A percentile compares a stretch with the other conserved stretches of the same genome.
Evolutionary conservation across 2,888 invertebrate species (phyloP).

Genomic region (Patella caerulea): DNA sequence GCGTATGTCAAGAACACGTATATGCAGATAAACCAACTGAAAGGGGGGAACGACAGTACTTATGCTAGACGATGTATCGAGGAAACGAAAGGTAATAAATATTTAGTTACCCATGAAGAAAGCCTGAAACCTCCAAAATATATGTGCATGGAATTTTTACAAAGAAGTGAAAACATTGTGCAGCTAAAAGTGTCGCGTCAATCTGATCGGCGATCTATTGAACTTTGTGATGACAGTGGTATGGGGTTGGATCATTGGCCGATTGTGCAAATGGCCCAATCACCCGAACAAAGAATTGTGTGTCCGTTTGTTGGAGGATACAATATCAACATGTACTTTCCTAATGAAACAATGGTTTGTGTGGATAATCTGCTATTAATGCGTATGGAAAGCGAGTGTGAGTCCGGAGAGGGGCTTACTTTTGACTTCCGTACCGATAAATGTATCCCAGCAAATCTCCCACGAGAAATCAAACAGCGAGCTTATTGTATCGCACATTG

Average conservation of each 20-base stretch:
- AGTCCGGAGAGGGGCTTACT: slow-evolving; percentile 55
- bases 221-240: slow-evolving; percentile 48
- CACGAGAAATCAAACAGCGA: slow-evolving; percentile 40
- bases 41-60: slow-evolving; percentile 25
- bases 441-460: slow-evolving; percentile 45
- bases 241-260: slow-evolving; percentile 61
- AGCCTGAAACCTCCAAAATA: slow-evolving; percentile 34
- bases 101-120: slow-evolving; percentile 43
- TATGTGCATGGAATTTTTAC: slow-evolving; percentile 60
- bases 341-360: slow-evolving; percentile 38
- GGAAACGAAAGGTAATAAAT: slow-evolving; percentile 47
- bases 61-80: slow-evolving; percentile 41
- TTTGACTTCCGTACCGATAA: slow-evolving; percentile 52
- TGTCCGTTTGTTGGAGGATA: slow-evolving; percentile 45
- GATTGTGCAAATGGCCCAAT: slow-evolving; percentile 39
- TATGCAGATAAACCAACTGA: slow-evolving; percentile 34
- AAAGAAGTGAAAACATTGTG: slow-evolving; percentile 55
- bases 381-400: slow-evolving; percentile 62
- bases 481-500: slow-evolving; percentile 54
- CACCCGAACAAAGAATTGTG: slow-evolving; percentile 30
- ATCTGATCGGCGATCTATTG: slow-evolving; percentile 24
- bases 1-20: slow-evolving; percentile 37
- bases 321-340: slow-evolving; percentile 38
- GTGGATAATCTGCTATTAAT: slow-evolving; percentile 30
- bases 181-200: slow-evolving; percentile 48